These are phyloP conservation scores for Dermolepida albohirtum DNA, from an alignment of 2,888 invertebrate species.

Conservation along the genomic window DNA sequence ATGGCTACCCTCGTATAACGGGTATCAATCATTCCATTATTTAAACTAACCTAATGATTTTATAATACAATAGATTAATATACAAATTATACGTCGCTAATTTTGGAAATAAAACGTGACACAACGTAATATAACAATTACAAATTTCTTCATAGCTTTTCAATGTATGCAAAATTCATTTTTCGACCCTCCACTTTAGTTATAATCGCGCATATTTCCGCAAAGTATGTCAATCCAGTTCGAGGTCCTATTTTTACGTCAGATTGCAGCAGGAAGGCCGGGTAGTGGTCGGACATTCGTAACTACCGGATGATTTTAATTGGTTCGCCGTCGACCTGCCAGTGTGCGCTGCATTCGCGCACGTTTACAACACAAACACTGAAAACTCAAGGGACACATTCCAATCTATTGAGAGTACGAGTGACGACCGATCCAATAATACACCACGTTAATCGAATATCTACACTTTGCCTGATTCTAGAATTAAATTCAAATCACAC, in stretches of 20 bases:
- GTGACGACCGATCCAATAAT: slow-evolving; percentile 44
- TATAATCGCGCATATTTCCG: too few relatives aligned
- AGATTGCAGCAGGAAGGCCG: slow-evolving; percentile 6
- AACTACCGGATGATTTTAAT: slow-evolving; percentile 47
- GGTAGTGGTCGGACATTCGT: slow-evolving; percentile 30
- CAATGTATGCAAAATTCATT: too few relatives aligned
- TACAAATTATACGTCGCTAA: too few relatives aligned
- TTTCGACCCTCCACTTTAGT: too few relatives aligned
- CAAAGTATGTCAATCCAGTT: not conserved
- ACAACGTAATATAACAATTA: too few relatives aligned
- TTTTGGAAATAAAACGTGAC: too few relatives aligned
- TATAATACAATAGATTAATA: too few relatives aligned
- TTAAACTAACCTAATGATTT: too few relatives aligned
- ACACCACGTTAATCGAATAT: slow-evolving; percentile 42
- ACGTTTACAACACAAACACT: slow-evolving; percentile 34
- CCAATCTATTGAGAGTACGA: slow-evolving; percentile 55
- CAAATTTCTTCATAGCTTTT: too few relatives aligned
- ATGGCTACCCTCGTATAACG: too few relatives aligned
- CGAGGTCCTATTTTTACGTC: not conserved
- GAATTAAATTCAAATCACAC: slow-evolving; percentile 29
- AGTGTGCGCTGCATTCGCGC: slow-evolving; percentile 30
- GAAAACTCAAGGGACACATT: slow-evolving; percentile 52
- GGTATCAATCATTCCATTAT: too few relatives aligned
- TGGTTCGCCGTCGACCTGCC: slow-evolving; percentile 47
- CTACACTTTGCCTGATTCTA: slow-evolving; percentile 11